phyloP scores from a whole-genome alignment of 2,888 invertebrate genomes.

The Drosophila dives region DNA sequence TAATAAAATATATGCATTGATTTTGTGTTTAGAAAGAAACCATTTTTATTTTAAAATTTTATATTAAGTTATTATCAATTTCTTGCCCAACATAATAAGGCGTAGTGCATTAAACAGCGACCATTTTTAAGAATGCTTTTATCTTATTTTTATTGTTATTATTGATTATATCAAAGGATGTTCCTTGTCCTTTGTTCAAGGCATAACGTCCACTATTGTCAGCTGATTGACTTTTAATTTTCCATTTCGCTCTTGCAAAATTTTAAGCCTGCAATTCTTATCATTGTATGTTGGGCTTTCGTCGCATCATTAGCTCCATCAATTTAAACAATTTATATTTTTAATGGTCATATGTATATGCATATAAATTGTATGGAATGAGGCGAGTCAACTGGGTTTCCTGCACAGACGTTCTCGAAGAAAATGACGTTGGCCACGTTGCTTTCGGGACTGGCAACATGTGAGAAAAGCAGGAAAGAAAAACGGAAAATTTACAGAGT shows the following conservation, averaged over 20 bases:
- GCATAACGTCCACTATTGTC: conserved; percentile 35
- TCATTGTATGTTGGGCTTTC: conserved; percentile 22
- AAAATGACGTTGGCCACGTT: conserved; percentile 18
- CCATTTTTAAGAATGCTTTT: not conserved
- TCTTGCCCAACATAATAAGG: not conserved
- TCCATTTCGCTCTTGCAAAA: conserved; percentile 1
- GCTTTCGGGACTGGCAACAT: conserved; percentile 41
- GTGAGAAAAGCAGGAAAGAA: conserved; percentile 67
- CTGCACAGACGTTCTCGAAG: conserved; percentile 63
- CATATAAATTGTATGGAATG: conserved; percentile 61
- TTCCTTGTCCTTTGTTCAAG: conserved; percentile 37
- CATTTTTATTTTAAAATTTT: not conserved
- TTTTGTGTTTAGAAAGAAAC: not conserved
- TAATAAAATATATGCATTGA: not conserved
- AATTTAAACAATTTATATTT: conserved; percentile 76
- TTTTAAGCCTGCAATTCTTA: conserved; percentile 30
- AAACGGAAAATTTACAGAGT: conserved; percentile 74
- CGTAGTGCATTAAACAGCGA: conserved; percentile 25
- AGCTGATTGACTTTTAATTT: conserved; percentile 47
- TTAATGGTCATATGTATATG: conserved; percentile 69
- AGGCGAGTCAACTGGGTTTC: conserved; percentile 73
- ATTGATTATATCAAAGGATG: conserved; percentile 53
- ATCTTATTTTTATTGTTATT: conserved; percentile 43
- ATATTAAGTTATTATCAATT: too few species aligned
- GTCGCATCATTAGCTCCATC: conserved; percentile 75